phyloP scores from a whole-genome alignment of 2,797 vertebrate species.

The Typhlichthys subterraneus region DNA sequence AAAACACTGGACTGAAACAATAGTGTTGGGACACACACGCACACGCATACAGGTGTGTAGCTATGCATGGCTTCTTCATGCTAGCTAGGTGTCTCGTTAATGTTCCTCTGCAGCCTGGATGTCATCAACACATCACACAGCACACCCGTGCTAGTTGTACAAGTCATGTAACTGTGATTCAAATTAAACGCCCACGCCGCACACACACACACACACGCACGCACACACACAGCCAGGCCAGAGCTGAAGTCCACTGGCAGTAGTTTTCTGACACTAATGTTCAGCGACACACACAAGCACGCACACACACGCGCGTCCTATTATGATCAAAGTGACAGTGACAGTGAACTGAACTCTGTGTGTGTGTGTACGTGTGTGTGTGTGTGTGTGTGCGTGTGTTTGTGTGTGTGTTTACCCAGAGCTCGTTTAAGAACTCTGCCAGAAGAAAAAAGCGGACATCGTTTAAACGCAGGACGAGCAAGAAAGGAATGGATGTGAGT shows the following conservation, averaged over 20 bases:
- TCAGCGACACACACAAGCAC: conserved; percentile 7
- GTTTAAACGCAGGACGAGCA: conserved; percentile 96
- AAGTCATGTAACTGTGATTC: too few species aligned
- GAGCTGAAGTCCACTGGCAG: conserved; percentile 1
- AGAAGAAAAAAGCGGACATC: conserved; percentile 97
- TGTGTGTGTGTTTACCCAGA: conserved; percentile 73
- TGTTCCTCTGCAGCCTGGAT: too few species aligned
- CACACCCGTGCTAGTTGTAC: too few species aligned
- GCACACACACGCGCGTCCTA: conserved; percentile 39
- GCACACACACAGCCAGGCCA: conserved; percentile 1
- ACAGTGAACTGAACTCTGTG: conserved; percentile 47
- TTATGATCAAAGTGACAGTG: conserved; percentile 54
- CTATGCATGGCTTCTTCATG: too few species aligned
- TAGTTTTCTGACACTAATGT: conserved; percentile 35
- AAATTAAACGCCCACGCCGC: background rate
- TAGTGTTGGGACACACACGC: background rate
- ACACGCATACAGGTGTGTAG: conserved; percentile 10
- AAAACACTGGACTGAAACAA: too few species aligned
- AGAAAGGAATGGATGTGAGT: conserved; percentile 94
- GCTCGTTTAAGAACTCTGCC: conserved; percentile 93
- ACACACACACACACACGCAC: background rate
- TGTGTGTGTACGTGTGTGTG: conserved; percentile 14
- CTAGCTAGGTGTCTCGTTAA: too few species aligned
- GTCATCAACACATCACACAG: too few species aligned
- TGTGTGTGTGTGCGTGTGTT: conserved; percentile 17